phyloP scores from a whole-genome alignment of 2,113 vertebrate genomes.

The Piprites chloris region DNA sequence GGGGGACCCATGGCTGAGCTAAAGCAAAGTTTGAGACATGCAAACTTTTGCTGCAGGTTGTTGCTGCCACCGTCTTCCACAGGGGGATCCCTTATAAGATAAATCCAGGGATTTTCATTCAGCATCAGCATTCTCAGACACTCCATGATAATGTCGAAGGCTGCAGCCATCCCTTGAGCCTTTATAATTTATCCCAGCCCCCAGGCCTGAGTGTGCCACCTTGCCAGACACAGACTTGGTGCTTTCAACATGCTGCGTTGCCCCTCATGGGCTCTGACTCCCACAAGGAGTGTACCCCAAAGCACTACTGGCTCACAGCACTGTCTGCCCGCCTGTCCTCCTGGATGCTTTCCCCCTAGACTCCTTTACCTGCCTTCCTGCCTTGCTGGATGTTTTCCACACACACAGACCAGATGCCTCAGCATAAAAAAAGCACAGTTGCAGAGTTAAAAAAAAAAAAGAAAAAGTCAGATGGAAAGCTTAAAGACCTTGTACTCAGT shows the following conservation, averaged over 20 bases:
- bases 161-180: neutral
- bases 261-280: fast-evolving
- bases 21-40: neutral
- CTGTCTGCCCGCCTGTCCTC: neutral
- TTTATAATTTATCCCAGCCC: neutral
- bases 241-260: fast-evolving
- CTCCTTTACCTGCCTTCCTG: neutral
- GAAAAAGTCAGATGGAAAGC: neutral
- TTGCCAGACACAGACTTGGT: neutral
- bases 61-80: neutral
- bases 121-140: neutral
- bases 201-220: neutral
- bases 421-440: neutral
- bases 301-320: neutral
- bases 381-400: neutral
- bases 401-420: neutral
- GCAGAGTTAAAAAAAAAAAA: neutral
- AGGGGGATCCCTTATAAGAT: fast-evolving
- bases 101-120: neutral
- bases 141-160: neutral
- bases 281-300: neutral
- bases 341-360: neutral
- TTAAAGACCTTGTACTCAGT: neutral
- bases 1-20: fast-evolving
- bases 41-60: neutral